Evolutionary conservation across 2,113 vertebrate species (phyloP).

Genomic region (Sturnira hondurensis): DNA sequence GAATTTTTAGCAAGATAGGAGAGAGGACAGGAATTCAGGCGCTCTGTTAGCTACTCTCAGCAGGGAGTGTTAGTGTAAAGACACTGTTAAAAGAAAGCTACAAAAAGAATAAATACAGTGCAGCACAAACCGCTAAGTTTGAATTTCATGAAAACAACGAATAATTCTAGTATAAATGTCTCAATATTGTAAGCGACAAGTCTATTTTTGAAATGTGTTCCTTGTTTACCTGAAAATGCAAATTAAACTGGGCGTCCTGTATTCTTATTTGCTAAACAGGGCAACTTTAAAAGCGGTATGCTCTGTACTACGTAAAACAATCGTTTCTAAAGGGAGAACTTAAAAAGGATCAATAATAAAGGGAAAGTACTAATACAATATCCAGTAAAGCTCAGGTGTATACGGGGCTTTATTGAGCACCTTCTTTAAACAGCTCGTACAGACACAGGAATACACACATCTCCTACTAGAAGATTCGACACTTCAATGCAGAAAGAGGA

Average conservation of each 20-base stretch:
- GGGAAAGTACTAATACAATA: background rate
- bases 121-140: background rate
- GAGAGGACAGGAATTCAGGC: background rate
- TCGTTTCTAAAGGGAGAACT: background rate
- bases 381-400: background rate
- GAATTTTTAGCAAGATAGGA: background rate
- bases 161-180: background rate
- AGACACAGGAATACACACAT: slow-evolving; percentile 32
- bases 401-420: background rate
- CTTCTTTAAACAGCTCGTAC: slow-evolving; percentile 24
- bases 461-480: background rate
- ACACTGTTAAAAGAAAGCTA: background rate
- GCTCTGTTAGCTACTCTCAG: background rate
- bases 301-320: background rate
- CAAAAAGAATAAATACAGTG: background rate
- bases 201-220: background rate
- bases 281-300: background rate
- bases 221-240: background rate
- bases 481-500: background rate
- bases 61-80: background rate
- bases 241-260: background rate
- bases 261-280: background rate
- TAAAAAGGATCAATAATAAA: background rate
- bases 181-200: background rate
- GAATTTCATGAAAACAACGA: background rate